Base-by-base conservation (phyloP, 1,140 invertebrate genomes). In the Lucilia sericata region DNA sequence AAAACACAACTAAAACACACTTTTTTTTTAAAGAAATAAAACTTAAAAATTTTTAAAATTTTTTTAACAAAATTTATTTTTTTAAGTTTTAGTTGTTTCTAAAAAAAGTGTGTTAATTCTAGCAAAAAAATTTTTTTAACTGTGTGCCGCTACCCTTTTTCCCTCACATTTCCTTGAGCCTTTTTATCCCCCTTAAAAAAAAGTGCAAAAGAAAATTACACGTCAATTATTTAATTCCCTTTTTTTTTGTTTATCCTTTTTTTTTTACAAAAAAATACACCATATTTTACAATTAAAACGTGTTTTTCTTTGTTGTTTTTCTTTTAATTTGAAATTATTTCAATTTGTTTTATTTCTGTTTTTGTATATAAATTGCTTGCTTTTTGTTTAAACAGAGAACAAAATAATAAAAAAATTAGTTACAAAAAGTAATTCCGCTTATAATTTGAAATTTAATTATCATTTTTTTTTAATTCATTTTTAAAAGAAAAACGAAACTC, bases 301-400 rank as follows among this genome's bases (percentile, higher is more conserved):
- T 70, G 65, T 70, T 70, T 70, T 19, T 70, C 10, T 17, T 70
- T 70, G 65, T 70, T 70, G 19, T 70, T 21, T 70, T 70, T 70
- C 65, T 70, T 70, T 70, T 25, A 70, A 25, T 70, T 70, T 60
- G 5, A 70, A 70, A 10, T 70, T 70, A 19, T 25, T 70, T 21
- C 19, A 70, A 21, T 70, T 19, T 21, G 12, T 55, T 21, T 70
- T 21, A 5, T 70, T 19, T 70, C 7, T 70, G 7, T 70, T 70
- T 25, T n/a, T 60, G n/a, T 70, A 25, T 10, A 19, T 70, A 21
- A 30, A 70, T 21, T 70, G 65, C 65, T 70, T 70, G 65, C 19
- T 70, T 70, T 55, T 42, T 42, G 17, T 60, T n/a, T n/a, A n/a
- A n/a, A n/a, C n/a, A n/a, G n/a, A n/a, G n/a, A n/a, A 21, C 1